phyloP scores from a whole-genome alignment of 2,888 invertebrate genomes.

The Drosophila antonietae region DNA sequence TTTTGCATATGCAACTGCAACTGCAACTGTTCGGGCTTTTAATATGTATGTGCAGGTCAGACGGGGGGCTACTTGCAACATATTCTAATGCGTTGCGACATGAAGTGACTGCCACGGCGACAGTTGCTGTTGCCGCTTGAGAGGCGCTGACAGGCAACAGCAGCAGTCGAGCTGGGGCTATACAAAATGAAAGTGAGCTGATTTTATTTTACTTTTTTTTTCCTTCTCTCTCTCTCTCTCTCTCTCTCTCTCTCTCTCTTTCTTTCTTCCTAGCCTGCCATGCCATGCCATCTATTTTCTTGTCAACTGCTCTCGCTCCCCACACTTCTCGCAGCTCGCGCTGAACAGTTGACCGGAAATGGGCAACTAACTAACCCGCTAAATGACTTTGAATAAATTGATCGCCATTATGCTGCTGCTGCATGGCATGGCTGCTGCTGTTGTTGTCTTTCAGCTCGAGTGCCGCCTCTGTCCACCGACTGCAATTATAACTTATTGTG shows the following conservation, averaged over 20 bases:
- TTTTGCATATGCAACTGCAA: conserved; percentile 75
- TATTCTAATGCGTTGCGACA: conserved; percentile 81
- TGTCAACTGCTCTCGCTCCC: conserved; percentile 26
- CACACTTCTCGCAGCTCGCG: conserved; percentile 65
- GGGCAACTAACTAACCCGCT: conserved; percentile 69
- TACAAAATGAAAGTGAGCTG: conserved; percentile 64
- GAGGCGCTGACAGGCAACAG: conserved; percentile 72
- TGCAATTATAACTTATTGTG: conserved; percentile 28
- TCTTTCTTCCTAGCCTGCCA: conserved; percentile 8
- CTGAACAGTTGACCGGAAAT: conserved; percentile 82
- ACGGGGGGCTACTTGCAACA: conserved; percentile 61
- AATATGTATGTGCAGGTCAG: conserved; percentile 3
- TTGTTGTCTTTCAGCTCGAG: neutral
- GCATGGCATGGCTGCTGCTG: conserved; percentile 36
- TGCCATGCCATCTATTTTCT: conserved; percentile 47
- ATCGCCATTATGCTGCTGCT: conserved; percentile 51
- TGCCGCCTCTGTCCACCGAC: neutral
- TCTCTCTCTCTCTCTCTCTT: neutral
- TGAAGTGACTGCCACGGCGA: conserved; percentile 80
- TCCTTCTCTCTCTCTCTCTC: neutral
- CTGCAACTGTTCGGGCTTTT: conserved; percentile 47
- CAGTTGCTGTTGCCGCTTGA: conserved; percentile 81
- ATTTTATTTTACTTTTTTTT: conserved; percentile 31
- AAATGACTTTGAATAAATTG: conserved; percentile 57
- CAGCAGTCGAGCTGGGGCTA: conserved; percentile 18